Evolutionary conservation across 2,888 invertebrate genomes (phyloP).

Genomic region (Notodonta ziczac): DNA sequence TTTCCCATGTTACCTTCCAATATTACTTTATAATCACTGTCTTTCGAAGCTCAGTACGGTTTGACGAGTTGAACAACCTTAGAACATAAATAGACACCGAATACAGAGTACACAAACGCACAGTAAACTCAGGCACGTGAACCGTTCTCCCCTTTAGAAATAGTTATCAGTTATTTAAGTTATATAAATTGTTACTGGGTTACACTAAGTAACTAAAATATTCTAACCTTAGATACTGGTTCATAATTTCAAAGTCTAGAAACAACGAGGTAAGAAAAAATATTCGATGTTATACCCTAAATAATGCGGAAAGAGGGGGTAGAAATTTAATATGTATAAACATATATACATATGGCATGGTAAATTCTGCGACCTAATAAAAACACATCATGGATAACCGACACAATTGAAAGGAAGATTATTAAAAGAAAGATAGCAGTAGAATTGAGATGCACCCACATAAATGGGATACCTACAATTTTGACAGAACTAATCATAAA

Average conservation of each 20-base stretch:
- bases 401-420: background rate
- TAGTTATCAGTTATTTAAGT: conserved; percentile 21
- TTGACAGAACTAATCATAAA: background rate
- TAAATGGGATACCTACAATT: background rate
- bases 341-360: no score
- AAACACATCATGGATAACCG: background rate
- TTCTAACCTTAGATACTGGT: background rate
- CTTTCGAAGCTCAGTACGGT: conserved; percentile 23
- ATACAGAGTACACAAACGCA: conserved; percentile 54
- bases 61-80: conserved; percentile 76
- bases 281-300: background rate
- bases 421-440: no score
- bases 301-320: no score
- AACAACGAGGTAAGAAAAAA: background rate
- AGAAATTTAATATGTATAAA: no score
- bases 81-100: conserved; percentile 71
- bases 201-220: background rate
- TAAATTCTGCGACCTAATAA: no score
- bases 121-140: conserved; percentile 51
- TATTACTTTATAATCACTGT: conserved; percentile 30
- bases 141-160: conserved; percentile 47
- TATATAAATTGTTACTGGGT: conserved; percentile 14
- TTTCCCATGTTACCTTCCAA: conserved; percentile 11
- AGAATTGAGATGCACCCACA: background rate
- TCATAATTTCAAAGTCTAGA: background rate